phyloP scores from a whole-genome alignment of 2,797 vertebrate species.

The Parauchenoglanis ngamensis region DNA sequence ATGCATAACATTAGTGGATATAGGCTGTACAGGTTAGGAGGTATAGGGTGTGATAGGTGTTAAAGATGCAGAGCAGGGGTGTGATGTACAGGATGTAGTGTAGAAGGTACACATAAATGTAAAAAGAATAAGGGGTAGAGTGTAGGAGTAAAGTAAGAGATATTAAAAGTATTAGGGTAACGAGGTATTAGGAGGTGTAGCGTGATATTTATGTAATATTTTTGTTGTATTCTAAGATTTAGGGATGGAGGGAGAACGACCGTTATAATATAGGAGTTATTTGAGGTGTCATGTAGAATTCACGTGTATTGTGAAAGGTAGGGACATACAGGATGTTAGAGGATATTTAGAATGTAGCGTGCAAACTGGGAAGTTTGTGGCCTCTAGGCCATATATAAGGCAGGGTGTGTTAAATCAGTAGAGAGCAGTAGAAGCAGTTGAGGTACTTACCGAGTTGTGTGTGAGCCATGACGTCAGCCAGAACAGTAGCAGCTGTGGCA shows the following conservation, averaged over 20 bases:
- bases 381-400: background rate
- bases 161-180: too few species aligned
- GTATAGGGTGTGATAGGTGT: too few species aligned
- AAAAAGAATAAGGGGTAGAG: too few species aligned
- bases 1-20: too few species aligned
- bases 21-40: too few species aligned
- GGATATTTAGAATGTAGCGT: background rate
- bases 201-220: background rate
- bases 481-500: slow-evolving; percentile 79
- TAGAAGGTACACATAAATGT: too few species aligned
- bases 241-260: background rate
- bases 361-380: background rate
- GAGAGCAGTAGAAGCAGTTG: background rate
- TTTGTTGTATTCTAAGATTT: background rate
- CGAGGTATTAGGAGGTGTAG: too few species aligned
- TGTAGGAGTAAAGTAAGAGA: too few species aligned
- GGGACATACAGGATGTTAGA: background rate
- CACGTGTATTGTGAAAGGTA: background rate
- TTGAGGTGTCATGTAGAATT: background rate
- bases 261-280: background rate
- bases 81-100: too few species aligned
- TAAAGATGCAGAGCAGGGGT: too few species aligned
- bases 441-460: slow-evolving; percentile 90
- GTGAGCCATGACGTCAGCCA: slow-evolving; percentile 89
- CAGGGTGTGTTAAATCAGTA: background rate